These are phyloP conservation scores for Diaphora mendica DNA, from an alignment of 2,888 invertebrate species.

Conservation along the genomic window DNA sequence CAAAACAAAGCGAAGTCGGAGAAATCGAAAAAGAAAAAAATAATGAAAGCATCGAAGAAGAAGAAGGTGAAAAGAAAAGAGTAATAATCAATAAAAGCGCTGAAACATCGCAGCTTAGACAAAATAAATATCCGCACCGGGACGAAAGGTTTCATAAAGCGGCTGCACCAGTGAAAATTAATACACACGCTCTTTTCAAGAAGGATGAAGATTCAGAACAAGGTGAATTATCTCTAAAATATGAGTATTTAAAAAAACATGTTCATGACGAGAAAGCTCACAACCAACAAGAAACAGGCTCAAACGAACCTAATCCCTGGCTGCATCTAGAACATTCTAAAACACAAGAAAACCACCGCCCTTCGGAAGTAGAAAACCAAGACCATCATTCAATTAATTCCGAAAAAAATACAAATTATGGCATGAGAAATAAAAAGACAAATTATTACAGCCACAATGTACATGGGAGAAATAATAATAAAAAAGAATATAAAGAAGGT, in stretches of 20 bases:
- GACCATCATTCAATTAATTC: neutral
- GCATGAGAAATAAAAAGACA: conserved; percentile 1
- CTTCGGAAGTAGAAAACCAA: neutral
- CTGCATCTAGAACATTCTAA: conserved; percentile 7
- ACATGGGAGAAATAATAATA: neutral
- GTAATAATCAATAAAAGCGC: neutral
- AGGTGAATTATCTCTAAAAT: conserved; percentile 9
- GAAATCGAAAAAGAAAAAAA: neutral
- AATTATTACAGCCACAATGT: neutral
- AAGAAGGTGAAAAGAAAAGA: neutral
- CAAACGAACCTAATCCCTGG: neutral
- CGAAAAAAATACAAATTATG: neutral
- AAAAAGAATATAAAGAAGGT: neutral
- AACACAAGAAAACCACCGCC: neutral
- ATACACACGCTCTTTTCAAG: conserved; percentile 11
- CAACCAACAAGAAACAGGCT: neutral
- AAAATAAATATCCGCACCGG: neutral
- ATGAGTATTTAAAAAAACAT: conserved; percentile 9
- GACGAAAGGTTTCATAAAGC: neutral
- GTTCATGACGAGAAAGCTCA: conserved; percentile 1
- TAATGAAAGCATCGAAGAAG: neutral
- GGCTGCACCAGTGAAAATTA: neutral
- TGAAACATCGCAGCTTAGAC: neutral
- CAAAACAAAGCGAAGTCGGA: neutral
- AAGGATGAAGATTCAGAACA: conserved; percentile 11